A percentile compares a stretch with the other conserved stretches of the same genome.
Conservation (phyloP, 2,888 invertebrate genomes). For the Tholera decimalis region DNA sequence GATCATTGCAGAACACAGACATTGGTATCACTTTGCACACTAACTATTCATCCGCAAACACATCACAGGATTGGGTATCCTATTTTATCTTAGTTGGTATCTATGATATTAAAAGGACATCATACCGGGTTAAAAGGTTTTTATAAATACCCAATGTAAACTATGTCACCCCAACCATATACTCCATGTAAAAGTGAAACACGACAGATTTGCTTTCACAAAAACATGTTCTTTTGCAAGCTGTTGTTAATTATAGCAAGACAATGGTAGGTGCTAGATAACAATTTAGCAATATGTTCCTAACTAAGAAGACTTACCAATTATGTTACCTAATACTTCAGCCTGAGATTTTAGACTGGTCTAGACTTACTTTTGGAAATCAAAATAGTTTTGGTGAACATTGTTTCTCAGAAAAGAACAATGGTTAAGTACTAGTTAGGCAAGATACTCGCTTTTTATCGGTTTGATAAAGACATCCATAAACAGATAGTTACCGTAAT, state of each 20-base stretch:
- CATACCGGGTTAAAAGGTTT: no score
- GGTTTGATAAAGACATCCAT: conserved; percentile 19
- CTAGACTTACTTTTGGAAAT: conserved; percentile 3
- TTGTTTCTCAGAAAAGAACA: conserved; percentile 12
- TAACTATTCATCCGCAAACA: no score
- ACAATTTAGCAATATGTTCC: background rate
- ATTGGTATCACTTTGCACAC: no score
- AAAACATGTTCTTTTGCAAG: background rate
- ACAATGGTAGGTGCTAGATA: conserved; percentile 1
- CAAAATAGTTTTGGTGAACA: background rate
- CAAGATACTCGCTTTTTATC: conserved; percentile 12
- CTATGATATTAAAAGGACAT: no score
- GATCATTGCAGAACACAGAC: no score
- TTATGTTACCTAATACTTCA: background rate
- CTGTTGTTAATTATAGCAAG: background rate
- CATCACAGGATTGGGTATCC: no score
- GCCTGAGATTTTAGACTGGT: background rate
- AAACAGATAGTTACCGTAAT: conserved; percentile 12
- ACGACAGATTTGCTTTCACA: background rate
- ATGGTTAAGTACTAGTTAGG: background rate
- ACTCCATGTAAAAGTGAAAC: background rate
- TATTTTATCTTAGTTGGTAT: no score
- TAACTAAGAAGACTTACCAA: conserved; percentile 8
- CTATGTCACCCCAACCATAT: no score
- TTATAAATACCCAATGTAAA: background rate